phyloP scores from a whole-genome alignment of 2,113 vertebrate genomes.

The Lepus europaeus region DNA sequence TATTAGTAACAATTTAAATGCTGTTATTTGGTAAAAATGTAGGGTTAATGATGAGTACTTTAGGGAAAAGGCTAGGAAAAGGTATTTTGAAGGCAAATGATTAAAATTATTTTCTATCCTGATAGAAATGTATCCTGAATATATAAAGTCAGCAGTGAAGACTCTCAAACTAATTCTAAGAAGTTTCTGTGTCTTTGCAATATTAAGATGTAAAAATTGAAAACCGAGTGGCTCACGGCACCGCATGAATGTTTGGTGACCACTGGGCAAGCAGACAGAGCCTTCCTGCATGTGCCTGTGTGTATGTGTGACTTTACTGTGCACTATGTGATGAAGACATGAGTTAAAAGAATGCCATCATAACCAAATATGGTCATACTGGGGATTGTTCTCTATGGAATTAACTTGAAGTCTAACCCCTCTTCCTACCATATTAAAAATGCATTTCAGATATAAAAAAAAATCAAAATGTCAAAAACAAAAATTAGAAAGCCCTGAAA shows the following conservation, averaged over 20 bases:
- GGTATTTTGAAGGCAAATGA: neutral
- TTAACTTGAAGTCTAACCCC: neutral
- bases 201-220: neutral
- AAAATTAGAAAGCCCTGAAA: neutral
- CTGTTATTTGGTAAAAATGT: neutral
- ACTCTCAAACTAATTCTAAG: neutral
- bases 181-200: conserved; percentile 5
- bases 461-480: neutral
- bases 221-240: neutral
- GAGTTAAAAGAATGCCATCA: neutral
- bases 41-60: neutral
- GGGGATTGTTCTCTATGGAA: neutral
- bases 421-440: neutral
- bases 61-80: neutral
- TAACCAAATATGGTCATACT: too few relatives aligned
- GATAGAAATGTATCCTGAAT: neutral
- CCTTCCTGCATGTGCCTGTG: rapidly evolving
- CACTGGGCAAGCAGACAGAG: rapidly evolving
- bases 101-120: neutral
- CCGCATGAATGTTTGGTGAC: too few relatives aligned
- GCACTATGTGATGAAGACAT: neutral
- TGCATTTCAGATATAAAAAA: neutral
- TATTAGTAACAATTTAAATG: neutral
- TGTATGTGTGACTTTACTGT: neutral
- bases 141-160: rapidly evolving